A percentile compares a stretch with the other conserved stretches of the same genome.
phyloP scores from a whole-genome alignment of 2,888 invertebrate genomes.

The Ormia ochracea region DNA sequence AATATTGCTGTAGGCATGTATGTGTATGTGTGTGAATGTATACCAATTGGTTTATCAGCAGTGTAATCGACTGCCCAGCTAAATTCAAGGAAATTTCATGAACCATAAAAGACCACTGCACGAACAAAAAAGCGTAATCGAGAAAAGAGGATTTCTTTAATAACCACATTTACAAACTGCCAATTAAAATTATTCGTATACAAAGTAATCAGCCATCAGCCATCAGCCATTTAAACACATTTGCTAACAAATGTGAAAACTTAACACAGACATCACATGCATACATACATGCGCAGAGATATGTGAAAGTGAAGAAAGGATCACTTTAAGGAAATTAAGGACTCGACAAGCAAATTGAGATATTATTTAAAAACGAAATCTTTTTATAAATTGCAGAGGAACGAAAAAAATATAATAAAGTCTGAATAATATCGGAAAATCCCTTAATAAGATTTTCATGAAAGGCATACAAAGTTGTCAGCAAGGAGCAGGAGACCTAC shows the following conservation, averaged over 20 bases:
- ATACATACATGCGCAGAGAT: neutral
- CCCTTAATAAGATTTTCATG: no score
- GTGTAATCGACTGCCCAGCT: slow-evolving; percentile 4
- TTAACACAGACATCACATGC: neutral
- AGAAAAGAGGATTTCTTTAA: slow-evolving; percentile 44
- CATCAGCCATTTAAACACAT: slow-evolving; percentile 15
- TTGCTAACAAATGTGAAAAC: slow-evolving; percentile 7
- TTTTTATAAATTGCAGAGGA: no score
- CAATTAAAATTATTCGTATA: slow-evolving; percentile 51
- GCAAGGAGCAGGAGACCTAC: no score
- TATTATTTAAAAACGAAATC: no score
- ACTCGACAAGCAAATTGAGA: no score
- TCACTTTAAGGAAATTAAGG: no score
- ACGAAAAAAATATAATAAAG: no score
- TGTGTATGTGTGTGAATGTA: neutral
- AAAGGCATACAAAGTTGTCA: no score
- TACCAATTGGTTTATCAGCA: neutral
- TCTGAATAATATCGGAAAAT: no score
- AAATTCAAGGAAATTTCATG: slow-evolving; percentile 33
- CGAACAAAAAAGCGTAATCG: neutral
- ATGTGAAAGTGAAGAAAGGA: neutral
- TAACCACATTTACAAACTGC: slow-evolving; percentile 50
- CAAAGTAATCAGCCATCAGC: no score
- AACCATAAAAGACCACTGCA: neutral
- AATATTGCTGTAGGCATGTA: neutral